Evolutionary conservation across 2,888 invertebrate genomes (phyloP), one percentile per base, ranked within the genome.

Genomic region (Salticus scenicus): DNA sequence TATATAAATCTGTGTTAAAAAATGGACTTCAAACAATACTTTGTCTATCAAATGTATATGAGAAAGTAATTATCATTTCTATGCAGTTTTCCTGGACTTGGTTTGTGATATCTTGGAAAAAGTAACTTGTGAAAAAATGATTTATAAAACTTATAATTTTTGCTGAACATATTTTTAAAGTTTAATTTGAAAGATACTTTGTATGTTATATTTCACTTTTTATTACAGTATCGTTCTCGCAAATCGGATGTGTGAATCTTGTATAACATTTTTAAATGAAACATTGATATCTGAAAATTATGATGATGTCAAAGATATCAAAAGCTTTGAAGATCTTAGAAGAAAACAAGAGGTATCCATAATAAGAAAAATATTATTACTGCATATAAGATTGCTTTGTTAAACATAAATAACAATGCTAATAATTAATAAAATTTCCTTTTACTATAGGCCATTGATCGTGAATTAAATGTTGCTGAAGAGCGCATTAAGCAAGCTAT

Each of bases 191-290:
- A 37, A 37, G n/a, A n/a, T n/a, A n/a, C n/a, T n/a, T n/a, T n/a
- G n/a, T n/a, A 28, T 30, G 7, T 20, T 70, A 70, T 28, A 24
- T 24, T 5, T 27, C 4, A 8, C n/a, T 64, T 12, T 17, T 24
- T 64, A 41, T 42, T 70, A 30, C 41, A 86, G 86, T 33, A 24
- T 99, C 89, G 98, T 98, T 91, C 92, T 98, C 12, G 99, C 98
- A 92, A 95, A 97, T 90, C 95, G 97, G 75, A 96, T 97, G 0
- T 99, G 98, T 91, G 98, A 97, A 90, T 98, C 99, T 91, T 96
- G 98, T 0, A 94, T 95, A 88, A 97, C 98, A 90, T 99, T 99
- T 98, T 98, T 99, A 95, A 93, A 94, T 77, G 98, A 98, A 92
- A 99, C 98, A 92, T 96, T 97, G 93, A 94, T 95, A 87, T 96